Base-by-base conservation (phyloP, 1,140 invertebrate species). In the Platorchestia sp. region DNA sequence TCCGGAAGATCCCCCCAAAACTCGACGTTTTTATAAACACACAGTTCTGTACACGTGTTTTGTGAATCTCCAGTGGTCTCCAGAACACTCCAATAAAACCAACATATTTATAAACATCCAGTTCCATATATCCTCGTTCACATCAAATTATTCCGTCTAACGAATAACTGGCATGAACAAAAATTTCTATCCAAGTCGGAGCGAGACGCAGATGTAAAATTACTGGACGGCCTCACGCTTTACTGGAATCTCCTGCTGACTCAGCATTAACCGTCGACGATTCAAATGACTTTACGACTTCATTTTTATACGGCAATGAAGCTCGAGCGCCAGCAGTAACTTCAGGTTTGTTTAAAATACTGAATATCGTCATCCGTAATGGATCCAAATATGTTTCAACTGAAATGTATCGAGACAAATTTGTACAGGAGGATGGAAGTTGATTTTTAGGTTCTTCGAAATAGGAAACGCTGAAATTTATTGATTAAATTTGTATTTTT, bases 241-340 rank as follows among this genome's bases (percentile, higher is more conserved):
- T 36, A 10, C 59, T 75, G 10, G 59, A 75, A 75, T 36, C 59
- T 27, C 59, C 27, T 75, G 59, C 59, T 75, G 59, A 75, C 59
- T 75, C 59, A 75, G 59, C 59, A 75, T 75, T 75, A 75, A 75
- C 59, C 27, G 59, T 75, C 59, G 27, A 36, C 59, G 59, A 75
- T 75, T 75, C 27, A 75, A 75, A 75, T 75, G 59, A 75, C 27
- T 75, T 75, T 75, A 75, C 59, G 59, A 75, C 59, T 75, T 75
- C 59, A 75, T 75, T 75, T 75, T 75, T 75, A 75, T 75, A 75
- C 59, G 59, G 59, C 59, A 75, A 75, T 75, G 59, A 75, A 75
- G 59, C 59, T 36, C 59, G 59, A 36, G 59, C 59, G 59, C 59
- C 27, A 75, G 27, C 59, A 22, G 59, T 75, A 75, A 75, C 59